Base-by-base conservation (phyloP, 2,888 invertebrate genomes). In the Epistrophe eligans region DNA sequence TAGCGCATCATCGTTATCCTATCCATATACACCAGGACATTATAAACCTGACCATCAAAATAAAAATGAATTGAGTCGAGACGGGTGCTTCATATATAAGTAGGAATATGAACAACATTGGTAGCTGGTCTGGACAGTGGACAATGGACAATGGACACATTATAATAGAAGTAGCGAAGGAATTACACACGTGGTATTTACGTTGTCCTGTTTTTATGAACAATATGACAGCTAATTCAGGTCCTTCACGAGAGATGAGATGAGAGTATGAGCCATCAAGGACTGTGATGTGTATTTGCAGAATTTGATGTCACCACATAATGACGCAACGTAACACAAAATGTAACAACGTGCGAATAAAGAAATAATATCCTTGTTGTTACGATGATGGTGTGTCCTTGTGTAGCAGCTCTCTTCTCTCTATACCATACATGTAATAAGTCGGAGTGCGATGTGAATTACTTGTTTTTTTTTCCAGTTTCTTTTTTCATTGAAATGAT, bases 201-300 rank as follows among this genome's bases (percentile, higher is more conserved):
- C 52, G 52, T 17, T 58, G 81, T 79, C 77, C 76, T 79, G 76
- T 62, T 74, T 87, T 87, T 87, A 87, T 87, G 83, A 83, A 83
- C 83, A 83, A 76, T 87, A 79, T 87, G 87, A 87, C 87, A 87
- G 87, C 87, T 87, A 87, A 87, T 87, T 87, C 74, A 79, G 71
- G 79, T 67, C 83, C 62, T 83, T 72, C 55, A 50, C 35, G 11
- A 38, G 40, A 40, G 40, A 35, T 35, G 67, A 71, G 82, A 73
- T 5, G 24, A 24, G 24, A 24, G 71, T 24, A 66, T 45, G 9
- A 62, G 15, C 43, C 50, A 24, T 24, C 24, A 50, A 50, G 50
- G 50, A 74, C 64, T 83, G 79, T 57, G 79, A 74, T 50, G 35
- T 50, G 11, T 67, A 76, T 60, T 35, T 52, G 71, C 85, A 74